Conservation (phyloP, 2,888 invertebrate species). For the Helleia helle region DNA sequence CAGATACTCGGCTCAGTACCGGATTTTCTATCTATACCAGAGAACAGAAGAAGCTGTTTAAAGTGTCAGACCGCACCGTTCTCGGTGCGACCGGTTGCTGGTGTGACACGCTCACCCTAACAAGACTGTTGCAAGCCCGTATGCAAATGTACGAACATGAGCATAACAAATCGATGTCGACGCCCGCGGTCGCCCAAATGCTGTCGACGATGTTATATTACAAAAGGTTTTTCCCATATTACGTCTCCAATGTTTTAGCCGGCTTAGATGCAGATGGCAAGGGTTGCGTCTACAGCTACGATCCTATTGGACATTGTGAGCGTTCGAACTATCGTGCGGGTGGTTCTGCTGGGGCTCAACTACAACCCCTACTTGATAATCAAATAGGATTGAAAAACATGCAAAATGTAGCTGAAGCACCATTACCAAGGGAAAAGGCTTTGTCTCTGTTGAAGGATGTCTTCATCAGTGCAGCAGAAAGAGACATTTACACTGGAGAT, state of each 20-base stretch:
- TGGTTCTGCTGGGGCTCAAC: slow-evolving; percentile 90
- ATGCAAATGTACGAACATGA: slow-evolving; percentile 97
- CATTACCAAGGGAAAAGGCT: slow-evolving; percentile 86
- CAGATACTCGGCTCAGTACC: slow-evolving; percentile 93
- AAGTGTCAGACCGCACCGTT: slow-evolving; percentile 86
- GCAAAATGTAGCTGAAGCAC: slow-evolving; percentile 77
- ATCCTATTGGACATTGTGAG: slow-evolving; percentile 97
- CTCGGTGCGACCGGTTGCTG: slow-evolving; percentile 98
- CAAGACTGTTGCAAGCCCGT: slow-evolving; percentile 85
- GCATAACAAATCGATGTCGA: slow-evolving; percentile 93
- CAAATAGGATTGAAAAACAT: slow-evolving; percentile 94
- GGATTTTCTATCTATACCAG: slow-evolving; percentile 94
- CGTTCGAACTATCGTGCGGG: slow-evolving; percentile 88
- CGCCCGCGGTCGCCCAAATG: slow-evolving; percentile 96
- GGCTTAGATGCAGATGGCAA: slow-evolving; percentile 95
- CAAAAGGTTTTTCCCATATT: slow-evolving; percentile 98
- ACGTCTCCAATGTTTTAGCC: slow-evolving; percentile 94
- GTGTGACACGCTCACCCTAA: slow-evolving; percentile 96
- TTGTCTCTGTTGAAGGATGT: slow-evolving; percentile 92
- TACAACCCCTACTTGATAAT: slow-evolving; percentile 97
- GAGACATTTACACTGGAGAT: slow-evolving; percentile 98
- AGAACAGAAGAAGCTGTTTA: slow-evolving; percentile 90
- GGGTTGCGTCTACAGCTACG: slow-evolving; percentile 96
- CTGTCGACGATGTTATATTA: slow-evolving; percentile 96
- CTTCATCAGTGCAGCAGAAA: slow-evolving; percentile 97